Percentiles rank a stretch among this genome's conserved stretches.
phyloP scores from a whole-genome alignment of 2,113 vertebrate genomes.

The Protobothrops mucrosquamatus region DNA sequence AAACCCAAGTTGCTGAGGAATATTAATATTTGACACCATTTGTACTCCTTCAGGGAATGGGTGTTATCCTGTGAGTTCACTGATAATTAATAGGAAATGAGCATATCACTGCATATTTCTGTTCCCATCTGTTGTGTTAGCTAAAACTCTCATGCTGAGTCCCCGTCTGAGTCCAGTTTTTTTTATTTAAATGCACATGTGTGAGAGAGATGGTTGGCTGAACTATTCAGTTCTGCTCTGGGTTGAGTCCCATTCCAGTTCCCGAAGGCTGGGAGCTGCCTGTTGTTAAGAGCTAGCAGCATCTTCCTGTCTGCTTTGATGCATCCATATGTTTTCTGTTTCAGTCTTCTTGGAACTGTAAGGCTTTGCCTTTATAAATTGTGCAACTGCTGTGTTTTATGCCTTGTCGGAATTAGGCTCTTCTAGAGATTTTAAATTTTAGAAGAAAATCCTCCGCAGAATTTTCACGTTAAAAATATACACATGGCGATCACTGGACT shows the following conservation, averaged over 20 bases:
- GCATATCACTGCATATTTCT: slow-evolving; percentile 25
- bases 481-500: not conserved
- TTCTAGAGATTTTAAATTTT: not conserved
- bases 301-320: not conserved
- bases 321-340: not conserved
- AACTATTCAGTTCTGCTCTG: not conserved
- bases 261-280: not conserved
- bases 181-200: not conserved
- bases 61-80: slow-evolving; percentile 47
- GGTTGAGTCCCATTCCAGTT: not conserved
- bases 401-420: not conserved
- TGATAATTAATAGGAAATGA: slow-evolving; percentile 35
- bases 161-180: not conserved
- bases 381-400: not conserved
- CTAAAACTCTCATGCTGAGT: not conserved
- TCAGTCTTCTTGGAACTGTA: not conserved
- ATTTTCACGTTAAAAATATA: not conserved
- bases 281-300: not conserved
- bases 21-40: slow-evolving; percentile 55
- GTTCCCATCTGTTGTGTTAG: slow-evolving; percentile 31
- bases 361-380: not conserved
- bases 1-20: slow-evolving; percentile 36
- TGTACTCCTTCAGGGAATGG: slow-evolving; percentile 21
- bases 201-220: not conserved
- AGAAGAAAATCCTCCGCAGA: not conserved